These are phyloP conservation scores for Nixonia krombeini DNA, from an alignment of 1,140 invertebrate genomes.

Conservation along the genomic window DNA sequence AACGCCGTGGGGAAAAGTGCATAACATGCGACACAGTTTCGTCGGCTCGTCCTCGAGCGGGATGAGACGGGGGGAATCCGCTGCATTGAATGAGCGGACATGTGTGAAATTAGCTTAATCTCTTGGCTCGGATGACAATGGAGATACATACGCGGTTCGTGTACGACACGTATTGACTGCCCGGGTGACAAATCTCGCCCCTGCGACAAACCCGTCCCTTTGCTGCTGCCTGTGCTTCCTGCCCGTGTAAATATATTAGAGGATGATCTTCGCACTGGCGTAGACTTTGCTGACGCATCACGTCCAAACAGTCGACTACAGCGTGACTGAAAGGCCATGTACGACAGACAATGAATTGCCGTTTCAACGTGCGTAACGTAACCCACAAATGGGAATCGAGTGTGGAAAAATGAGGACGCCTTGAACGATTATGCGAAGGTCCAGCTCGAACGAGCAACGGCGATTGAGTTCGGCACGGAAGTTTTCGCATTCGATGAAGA, in stretches of 20 bases:
- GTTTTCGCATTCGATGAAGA: too few relatives aligned
- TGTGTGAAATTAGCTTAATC: conserved; percentile 74
- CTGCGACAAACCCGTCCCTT: conserved; percentile 50
- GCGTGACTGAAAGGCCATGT: too few relatives aligned
- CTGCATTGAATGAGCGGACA: conserved; percentile 61
- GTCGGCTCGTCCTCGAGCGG: conserved; percentile 31
- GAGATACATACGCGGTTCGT: conserved; percentile 66
- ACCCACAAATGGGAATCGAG: conserved; percentile 37
- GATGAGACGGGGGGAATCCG: conserved; percentile 30
- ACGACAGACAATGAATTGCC: neutral
- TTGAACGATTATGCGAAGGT: too few relatives aligned
- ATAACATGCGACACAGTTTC: conserved; percentile 36
- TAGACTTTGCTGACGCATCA: conserved; percentile 5
- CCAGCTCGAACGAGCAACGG: too few relatives aligned
- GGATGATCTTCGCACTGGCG: conserved; percentile 70
- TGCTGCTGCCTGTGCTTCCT: conserved; percentile 45
- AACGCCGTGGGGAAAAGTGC: neutral
- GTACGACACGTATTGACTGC: conserved; percentile 61
- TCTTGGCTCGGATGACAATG: conserved; percentile 71
- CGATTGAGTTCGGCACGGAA: too few relatives aligned
- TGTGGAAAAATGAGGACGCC: too few relatives aligned
- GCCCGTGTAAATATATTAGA: conserved; percentile 71
- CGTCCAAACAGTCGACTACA: too few relatives aligned
- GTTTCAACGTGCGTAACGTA: neutral
- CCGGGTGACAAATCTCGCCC: conserved; percentile 70